Percentiles rank a stretch among this genome's conserved stretches.
These are phyloP conservation scores for Rhyacophila evoluta DNA, from an alignment of 2,888 invertebrate genomes.

Conservation along the genomic window DNA sequence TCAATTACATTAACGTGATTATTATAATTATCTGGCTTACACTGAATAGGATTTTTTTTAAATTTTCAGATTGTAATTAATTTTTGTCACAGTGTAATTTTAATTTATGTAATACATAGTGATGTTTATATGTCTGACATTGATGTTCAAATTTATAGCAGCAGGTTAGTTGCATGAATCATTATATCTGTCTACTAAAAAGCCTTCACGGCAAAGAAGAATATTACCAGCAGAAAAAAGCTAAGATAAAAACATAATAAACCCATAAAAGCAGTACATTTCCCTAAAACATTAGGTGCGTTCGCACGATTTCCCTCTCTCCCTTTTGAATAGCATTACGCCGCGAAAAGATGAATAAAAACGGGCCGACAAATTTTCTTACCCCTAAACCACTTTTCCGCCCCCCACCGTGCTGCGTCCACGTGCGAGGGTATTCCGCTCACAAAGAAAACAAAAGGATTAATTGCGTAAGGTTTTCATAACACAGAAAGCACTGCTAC, in stretches of 20 bases:
- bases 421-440: conserved; percentile 21
- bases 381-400: conserved; percentile 6
- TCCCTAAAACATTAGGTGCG: conserved; percentile 22
- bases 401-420: conserved; percentile 1
- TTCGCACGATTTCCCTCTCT: conserved; percentile 4
- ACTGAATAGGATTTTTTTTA: too few relatives aligned
- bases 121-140: too few relatives aligned
- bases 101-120: too few relatives aligned
- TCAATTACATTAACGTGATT: too few relatives aligned
- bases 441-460: conserved; percentile 44
- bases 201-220: neutral
- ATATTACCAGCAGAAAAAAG: neutral
- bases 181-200: neutral
- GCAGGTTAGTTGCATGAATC: too few relatives aligned
- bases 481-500: conserved; percentile 17
- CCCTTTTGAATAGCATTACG: conserved; percentile 9
- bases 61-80: too few relatives aligned
- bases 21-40: too few relatives aligned
- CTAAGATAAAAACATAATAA: conserved; percentile 17
- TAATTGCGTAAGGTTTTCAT: conserved; percentile 41
- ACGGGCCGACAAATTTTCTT: conserved; percentile 22
- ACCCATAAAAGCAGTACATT: conserved; percentile 22
- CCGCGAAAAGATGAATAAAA: conserved; percentile 22
- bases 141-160: too few relatives aligned
- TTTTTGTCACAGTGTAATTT: too few relatives aligned